A percentile compares a stretch with the other conserved stretches of the same genome.
Evolutionary conservation across 2,888 invertebrate species (phyloP).

Genomic region (Stomorhina lunata): DNA sequence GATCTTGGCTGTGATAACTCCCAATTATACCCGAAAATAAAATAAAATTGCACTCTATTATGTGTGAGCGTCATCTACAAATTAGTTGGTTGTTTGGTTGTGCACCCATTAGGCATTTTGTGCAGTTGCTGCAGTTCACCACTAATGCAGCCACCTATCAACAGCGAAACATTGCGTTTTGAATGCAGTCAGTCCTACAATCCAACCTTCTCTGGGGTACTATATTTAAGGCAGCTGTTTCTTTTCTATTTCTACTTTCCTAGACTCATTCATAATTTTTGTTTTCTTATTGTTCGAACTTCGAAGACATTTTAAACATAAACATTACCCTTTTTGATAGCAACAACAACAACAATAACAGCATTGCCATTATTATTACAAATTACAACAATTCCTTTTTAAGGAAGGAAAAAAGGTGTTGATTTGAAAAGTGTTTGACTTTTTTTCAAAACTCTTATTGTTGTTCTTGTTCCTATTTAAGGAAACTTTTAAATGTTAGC

Average conservation of each 20-base stretch:
- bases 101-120: slow-evolving; percentile 36
- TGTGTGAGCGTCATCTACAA: neutral
- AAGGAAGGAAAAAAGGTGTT: slow-evolving; percentile 42
- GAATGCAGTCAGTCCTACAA: neutral
- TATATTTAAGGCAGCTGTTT: slow-evolving; percentile 34
- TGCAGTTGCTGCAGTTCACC: neutral
- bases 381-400: slow-evolving; percentile 10
- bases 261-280: no score
- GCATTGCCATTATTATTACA: neutral
- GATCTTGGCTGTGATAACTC: neutral
- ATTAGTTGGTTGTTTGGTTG: no score
- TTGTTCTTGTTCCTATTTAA: neutral
- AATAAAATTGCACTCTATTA: slow-evolving; percentile 3
- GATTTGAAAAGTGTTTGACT: slow-evolving; percentile 49
- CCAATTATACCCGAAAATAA: neutral
- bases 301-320: neutral
- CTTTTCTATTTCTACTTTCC: neutral
- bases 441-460: neutral
- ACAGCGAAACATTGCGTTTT: no score
- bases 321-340: slow-evolving; percentile 11
- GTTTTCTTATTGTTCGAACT: neutral
- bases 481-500: neutral
- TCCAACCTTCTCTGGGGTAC: neutral
- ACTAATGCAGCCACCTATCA: neutral
- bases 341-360: slow-evolving; percentile 4